These are phyloP conservation scores for Apis laboriosa DNA, from an alignment of 1,140 invertebrate species.

Conservation along the genomic window DNA sequence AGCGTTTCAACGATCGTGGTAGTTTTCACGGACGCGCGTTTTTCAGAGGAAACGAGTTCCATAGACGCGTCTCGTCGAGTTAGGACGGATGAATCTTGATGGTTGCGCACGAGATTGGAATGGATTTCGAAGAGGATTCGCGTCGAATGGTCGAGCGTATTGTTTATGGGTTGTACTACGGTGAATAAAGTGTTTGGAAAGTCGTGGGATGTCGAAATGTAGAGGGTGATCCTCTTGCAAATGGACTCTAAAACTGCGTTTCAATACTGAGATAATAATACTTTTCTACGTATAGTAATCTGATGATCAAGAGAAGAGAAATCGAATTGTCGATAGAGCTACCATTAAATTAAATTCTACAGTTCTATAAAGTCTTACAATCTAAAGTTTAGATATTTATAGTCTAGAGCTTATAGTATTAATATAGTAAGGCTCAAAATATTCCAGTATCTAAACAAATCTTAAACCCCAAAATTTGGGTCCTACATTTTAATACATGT, in stretches of 20 bases:
- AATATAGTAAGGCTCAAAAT: too few relatives aligned
- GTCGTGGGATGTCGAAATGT: too few relatives aligned
- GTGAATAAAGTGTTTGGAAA: too few relatives aligned
- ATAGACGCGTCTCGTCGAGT: background rate
- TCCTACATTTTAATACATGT: too few relatives aligned
- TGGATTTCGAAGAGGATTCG: background rate
- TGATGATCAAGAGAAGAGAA: background rate
- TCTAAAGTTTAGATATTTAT: background rate
- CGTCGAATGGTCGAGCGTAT: too few relatives aligned
- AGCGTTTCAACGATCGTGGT: background rate
- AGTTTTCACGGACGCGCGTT: constrained; percentile 23
- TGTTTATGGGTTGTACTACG: too few relatives aligned
- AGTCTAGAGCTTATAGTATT: too few relatives aligned
- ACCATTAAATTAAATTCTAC: background rate
- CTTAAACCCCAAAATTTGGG: too few relatives aligned
- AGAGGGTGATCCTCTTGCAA: too few relatives aligned
- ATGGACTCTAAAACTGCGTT: too few relatives aligned
- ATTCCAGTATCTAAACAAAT: too few relatives aligned
- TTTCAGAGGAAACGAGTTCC: background rate
- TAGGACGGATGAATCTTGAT: constrained; percentile 1
- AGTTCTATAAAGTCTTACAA: background rate
- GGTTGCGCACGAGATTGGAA: background rate
- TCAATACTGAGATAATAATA: too few relatives aligned
- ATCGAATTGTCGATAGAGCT: background rate
- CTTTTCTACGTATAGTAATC: background rate